A percentile compares a stretch with the other conserved stretches of the same genome.
These are phyloP conservation scores for Tympanoctomys barrerae DNA, from an alignment of 2,797 vertebrate genomes.

Conservation along the genomic window DNA sequence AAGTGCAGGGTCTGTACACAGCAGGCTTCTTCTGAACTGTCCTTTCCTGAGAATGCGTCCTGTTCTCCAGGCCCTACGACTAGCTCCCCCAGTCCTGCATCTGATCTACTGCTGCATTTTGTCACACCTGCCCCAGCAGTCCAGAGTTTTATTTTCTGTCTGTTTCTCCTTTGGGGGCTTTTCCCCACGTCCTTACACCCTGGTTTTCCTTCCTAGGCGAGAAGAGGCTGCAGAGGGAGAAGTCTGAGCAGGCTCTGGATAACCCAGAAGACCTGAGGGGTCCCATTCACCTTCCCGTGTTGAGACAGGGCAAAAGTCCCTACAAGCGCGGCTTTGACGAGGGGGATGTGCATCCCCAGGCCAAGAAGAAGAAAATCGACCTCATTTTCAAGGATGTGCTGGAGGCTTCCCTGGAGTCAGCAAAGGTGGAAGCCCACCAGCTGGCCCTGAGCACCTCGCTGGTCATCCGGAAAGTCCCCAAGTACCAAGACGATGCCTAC, in stretches of 20 bases:
- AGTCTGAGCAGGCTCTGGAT: slow-evolving; percentile 88
- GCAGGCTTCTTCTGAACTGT: background rate
- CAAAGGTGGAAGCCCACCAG: slow-evolving; percentile 88
- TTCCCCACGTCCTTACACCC: slow-evolving; percentile 86
- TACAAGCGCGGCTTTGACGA: slow-evolving; percentile 92
- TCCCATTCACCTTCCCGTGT: slow-evolving; percentile 86
- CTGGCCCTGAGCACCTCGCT: slow-evolving; percentile 88
- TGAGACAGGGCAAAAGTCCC: slow-evolving; percentile 90
- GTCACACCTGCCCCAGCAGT: background rate
- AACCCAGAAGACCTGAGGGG: slow-evolving; percentile 89
- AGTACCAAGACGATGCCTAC: slow-evolving; percentile 87
- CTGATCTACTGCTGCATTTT: slow-evolving; percentile 64
- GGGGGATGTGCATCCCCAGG: slow-evolving; percentile 90
- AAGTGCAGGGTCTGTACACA: too few species aligned
- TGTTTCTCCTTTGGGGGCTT: slow-evolving; percentile 83
- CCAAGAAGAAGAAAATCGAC: slow-evolving; percentile 98
- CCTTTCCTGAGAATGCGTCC: slow-evolving; percentile 46
- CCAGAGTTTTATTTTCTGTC: slow-evolving; percentile 69
- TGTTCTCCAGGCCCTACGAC: slow-evolving; percentile 37
- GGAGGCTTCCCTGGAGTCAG: slow-evolving; percentile 94
- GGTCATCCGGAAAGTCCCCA: slow-evolving; percentile 88
- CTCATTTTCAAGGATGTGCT: slow-evolving; percentile 97
- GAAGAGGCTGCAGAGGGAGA: slow-evolving; percentile 88
- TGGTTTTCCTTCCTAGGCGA: slow-evolving; percentile 91
- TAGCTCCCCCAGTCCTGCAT: background rate